Percentiles rank a stretch among this genome's conserved stretches.
Evolutionary conservation across 2,113 vertebrate genomes (phyloP).

Genomic region (Archocentrus centrarchus): DNA sequence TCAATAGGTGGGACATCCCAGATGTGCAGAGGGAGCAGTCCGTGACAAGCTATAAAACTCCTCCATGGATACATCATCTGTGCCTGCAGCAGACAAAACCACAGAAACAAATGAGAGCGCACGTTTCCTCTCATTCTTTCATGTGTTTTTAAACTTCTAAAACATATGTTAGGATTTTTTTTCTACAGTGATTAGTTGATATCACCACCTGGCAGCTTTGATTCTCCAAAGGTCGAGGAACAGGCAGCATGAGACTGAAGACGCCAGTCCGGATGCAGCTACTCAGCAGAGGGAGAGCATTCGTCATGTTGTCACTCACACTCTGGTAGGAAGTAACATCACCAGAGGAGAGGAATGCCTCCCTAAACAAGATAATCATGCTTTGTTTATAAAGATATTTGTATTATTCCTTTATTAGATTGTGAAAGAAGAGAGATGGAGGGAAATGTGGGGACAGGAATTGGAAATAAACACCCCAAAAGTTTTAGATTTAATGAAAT

Average conservation of each 20-base stretch:
- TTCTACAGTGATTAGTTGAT: neutral
- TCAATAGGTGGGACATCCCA: conserved; percentile 78
- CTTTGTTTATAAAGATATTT: neutral
- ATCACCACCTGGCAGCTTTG: conserved; percentile 58
- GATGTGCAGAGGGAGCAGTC: conserved; percentile 73
- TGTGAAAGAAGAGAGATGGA: neutral
- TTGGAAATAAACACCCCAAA: neutral
- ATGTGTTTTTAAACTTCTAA: neutral
- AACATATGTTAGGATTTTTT: neutral
- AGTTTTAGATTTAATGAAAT: neutral
- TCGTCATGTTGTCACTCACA: conserved; percentile 75
- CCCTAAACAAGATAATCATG: conserved; percentile 38
- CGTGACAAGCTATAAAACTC: conserved; percentile 75
- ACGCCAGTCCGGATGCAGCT: conserved; percentile 52
- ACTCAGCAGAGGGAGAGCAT: conserved; percentile 69
- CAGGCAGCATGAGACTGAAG: conserved; percentile 65
- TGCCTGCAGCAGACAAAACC: conserved; percentile 59
- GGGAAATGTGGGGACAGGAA: neutral
- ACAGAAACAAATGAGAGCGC: neutral
- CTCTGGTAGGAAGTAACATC: conserved; percentile 74
- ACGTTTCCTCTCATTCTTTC: neutral
- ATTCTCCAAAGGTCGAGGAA: conserved; percentile 77
- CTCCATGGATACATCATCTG: conserved; percentile 81
- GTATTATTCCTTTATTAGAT: neutral
- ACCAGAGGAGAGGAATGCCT: conserved; percentile 78